phyloP scores from a whole-genome alignment of 2,113 vertebrate species.

The Labrus mixtus region DNA sequence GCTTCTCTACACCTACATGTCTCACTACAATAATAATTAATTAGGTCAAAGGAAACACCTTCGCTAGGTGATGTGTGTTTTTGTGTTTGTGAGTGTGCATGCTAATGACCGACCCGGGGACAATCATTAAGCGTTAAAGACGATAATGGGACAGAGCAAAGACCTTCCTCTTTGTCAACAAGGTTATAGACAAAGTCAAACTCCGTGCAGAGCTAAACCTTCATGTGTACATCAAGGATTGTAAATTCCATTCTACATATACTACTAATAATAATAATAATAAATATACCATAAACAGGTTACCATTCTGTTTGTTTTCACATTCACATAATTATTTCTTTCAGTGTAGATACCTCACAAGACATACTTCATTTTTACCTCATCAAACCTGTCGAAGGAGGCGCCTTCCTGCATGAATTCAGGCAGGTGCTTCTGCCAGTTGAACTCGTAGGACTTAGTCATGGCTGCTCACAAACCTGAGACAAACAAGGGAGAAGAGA shows the following conservation, averaged over 20 bases:
- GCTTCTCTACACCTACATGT: constrained; percentile 27
- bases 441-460: constrained; percentile 98
- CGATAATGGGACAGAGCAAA: constrained; percentile 40
- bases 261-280: not conserved
- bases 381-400: constrained; percentile 95
- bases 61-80: constrained; percentile 6
- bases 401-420: constrained; percentile 95
- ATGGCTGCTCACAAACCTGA: constrained; percentile 89
- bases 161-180: constrained; percentile 18
- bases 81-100: not conserved
- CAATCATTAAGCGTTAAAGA: constrained; percentile 31
- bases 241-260: not conserved
- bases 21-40: constrained; percentile 14
- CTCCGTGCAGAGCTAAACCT: not conserved
- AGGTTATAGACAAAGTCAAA: constrained; percentile 22
- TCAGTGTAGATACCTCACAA: not conserved
- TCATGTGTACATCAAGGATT: not conserved
- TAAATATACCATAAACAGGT: not conserved
- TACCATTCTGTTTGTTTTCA: not conserved
- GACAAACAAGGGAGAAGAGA: constrained; percentile 50
- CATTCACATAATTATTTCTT: not conserved
- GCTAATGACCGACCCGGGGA: constrained; percentile 19
- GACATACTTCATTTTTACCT: constrained; percentile 84
- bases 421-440: constrained; percentile 97
- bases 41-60: constrained; percentile 21